These are phyloP conservation scores for Neodiprion lecontei DNA, from an alignment of 1,140 invertebrate species.

Conservation along the genomic window DNA sequence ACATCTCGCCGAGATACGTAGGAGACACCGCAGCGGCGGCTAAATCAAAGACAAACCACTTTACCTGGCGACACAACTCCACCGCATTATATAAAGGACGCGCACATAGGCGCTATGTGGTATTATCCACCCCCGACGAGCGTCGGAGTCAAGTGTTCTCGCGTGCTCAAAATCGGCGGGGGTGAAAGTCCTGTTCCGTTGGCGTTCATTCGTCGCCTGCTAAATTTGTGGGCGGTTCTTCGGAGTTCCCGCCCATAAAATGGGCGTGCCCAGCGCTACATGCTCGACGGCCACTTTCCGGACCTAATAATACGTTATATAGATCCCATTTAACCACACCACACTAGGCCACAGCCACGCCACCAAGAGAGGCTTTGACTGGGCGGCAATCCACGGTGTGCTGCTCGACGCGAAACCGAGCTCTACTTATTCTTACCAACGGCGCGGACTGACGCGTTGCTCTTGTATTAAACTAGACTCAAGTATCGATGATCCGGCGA, in stretches of 20 bases:
- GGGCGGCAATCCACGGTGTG: not conserved
- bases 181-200: not conserved
- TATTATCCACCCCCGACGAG: not conserved
- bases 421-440: not conserved
- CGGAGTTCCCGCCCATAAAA: not conserved
- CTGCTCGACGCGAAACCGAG: not conserved
- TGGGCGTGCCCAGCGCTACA: not conserved
- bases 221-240: not conserved
- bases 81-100: not conserved
- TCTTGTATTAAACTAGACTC: not conserved
- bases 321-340: slow-evolving; percentile 5
- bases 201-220: not conserved
- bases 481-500: no score
- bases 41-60: slow-evolving; percentile 64
- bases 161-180: not conserved
- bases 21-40: slow-evolving; percentile 24
- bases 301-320: slow-evolving; percentile 1
- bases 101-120: not conserved
- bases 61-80: slow-evolving; percentile 37
- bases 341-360: slow-evolving; percentile 1
- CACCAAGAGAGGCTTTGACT: slow-evolving; percentile 4
- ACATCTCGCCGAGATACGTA: no score
- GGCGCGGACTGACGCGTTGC: not conserved
- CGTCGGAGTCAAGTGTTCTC: not conserved
- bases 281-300: slow-evolving; percentile 1